These are phyloP conservation scores for Spheniscus humboldti DNA, from an alignment of 2,797 vertebrate genomes.

Conservation along the genomic window DNA sequence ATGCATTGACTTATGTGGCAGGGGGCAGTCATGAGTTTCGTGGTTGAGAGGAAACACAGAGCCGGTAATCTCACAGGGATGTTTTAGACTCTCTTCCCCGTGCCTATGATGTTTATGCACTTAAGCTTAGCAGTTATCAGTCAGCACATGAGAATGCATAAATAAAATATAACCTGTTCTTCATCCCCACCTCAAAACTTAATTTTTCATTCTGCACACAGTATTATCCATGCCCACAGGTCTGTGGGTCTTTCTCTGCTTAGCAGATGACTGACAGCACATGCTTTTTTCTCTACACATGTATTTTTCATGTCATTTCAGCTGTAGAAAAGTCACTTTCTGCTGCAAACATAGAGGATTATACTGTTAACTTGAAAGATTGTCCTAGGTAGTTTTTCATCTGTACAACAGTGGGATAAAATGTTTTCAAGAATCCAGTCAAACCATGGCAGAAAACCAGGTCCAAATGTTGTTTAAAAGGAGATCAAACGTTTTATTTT, in stretches of 20 bases:
- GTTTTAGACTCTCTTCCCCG: not conserved
- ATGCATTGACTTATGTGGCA: not conserved
- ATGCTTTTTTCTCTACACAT: not conserved
- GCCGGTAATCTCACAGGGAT: not conserved
- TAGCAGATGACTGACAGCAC: not conserved
- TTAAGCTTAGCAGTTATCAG: not conserved
- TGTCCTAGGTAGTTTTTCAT: not conserved
- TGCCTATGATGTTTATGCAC: not conserved
- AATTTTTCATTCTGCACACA: not conserved
- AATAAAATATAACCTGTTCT: not conserved
- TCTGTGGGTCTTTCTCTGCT: not conserved
- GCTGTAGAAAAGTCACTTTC: not conserved
- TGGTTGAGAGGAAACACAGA: not conserved
- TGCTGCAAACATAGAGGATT: not conserved
- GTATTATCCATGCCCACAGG: not conserved
- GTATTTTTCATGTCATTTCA: not conserved
- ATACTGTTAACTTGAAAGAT: not conserved
- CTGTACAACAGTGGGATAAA: not conserved
- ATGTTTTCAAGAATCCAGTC: not conserved
- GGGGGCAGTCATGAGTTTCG: not conserved
- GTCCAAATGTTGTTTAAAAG: not conserved
- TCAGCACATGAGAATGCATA: not conserved
- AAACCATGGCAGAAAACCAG: not conserved
- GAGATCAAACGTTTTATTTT: not conserved
- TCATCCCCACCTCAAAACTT: not conserved